Evolutionary conservation across 1,140 invertebrate species (phyloP), one percentile per base, ranked within the genome.

Genomic region (Saccostrea glomerata): DNA sequence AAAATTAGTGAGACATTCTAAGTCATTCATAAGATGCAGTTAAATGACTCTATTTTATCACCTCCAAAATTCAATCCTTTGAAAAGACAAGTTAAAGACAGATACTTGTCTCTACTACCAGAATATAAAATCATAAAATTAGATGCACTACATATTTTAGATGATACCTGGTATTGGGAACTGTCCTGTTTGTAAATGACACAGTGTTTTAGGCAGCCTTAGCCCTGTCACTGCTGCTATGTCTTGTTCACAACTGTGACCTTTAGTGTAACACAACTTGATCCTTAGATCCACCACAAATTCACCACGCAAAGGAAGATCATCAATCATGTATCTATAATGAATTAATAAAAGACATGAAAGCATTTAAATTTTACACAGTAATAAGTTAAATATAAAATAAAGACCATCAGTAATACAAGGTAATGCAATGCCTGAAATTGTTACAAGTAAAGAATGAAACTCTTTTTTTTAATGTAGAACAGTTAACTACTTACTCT

Each of bases 401-500:
- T 6, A 47, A 47, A 7, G 20, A 54, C 13, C 12, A 47, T 17
- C 9, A 63, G 60, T 63, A 12, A 20, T 56, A 55, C 9, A 20
- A 0, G 40, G 11, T 17, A 84, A 84, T 17, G n/a, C 17, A 84
- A 56, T 54, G 9, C 40, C 40, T 47, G 40, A 47, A 47, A 47
- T 47, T 47, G 40, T 47, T 47, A 47, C 2, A 47, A 47, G 6
- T 47, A n/a, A n/a, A n/a, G n/a, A n/a, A n/a, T n/a, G n/a, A n/a
- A n/a, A n/a, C n/a, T n/a, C n/a, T n/a, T n/a, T n/a, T n/a, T 36
- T n/a, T n/a, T n/a, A n/a, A n/a, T 47, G 6, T 47, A 47, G 6
- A 47, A 47, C 40, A 47, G 40, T 47, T 47, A 6, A 17, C 1
- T 15, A 7, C 87, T 88, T 56, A 88, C 87, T 77, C 60, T 55